Evolutionary conservation across 2,113 vertebrate species (phyloP).

Genomic region (Esox niger): DNA sequence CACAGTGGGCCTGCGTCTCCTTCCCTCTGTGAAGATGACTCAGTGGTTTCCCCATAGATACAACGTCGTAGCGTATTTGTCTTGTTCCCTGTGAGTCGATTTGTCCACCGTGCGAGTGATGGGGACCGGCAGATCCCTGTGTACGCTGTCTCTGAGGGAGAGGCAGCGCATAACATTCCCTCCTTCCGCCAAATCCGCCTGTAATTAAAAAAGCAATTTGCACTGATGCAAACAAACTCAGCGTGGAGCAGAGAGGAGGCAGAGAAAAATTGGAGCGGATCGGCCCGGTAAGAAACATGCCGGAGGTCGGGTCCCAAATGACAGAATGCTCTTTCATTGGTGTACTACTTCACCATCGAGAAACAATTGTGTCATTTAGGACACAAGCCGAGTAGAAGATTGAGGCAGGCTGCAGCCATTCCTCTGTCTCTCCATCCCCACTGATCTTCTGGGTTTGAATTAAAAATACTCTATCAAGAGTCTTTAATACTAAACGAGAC

Average conservation of each 20-base stretch:
- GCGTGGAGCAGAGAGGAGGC: background rate
- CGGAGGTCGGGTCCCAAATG: no score
- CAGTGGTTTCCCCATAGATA: background rate
- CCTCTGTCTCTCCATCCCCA: conserved; percentile 18
- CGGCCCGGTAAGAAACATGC: background rate
- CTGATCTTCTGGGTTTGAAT: conserved; percentile 38
- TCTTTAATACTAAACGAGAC: conserved; percentile 11
- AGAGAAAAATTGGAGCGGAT: background rate
- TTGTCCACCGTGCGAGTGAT: conserved; percentile 48
- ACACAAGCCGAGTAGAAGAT: conserved; percentile 10
- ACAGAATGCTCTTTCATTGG: no score
- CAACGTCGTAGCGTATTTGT: background rate
- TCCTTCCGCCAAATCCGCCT: no score
- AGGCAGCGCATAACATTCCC: conserved; percentile 31
- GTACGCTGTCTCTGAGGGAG: conserved; percentile 36
- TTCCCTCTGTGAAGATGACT: background rate
- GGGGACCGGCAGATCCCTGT: conserved; percentile 45
- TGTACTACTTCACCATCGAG: no score
- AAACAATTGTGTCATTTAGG: no score
- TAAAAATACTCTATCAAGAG: conserved; percentile 38
- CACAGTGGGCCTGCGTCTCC: background rate
- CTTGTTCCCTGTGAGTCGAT: conserved; percentile 42
- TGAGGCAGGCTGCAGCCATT: conserved; percentile 11
- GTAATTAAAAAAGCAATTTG: conserved; percentile 65
- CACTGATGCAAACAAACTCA: conserved; percentile 47